Base-by-base conservation (phyloP, 2,113 vertebrate genomes). In the Lipophrys pholis region DNA sequence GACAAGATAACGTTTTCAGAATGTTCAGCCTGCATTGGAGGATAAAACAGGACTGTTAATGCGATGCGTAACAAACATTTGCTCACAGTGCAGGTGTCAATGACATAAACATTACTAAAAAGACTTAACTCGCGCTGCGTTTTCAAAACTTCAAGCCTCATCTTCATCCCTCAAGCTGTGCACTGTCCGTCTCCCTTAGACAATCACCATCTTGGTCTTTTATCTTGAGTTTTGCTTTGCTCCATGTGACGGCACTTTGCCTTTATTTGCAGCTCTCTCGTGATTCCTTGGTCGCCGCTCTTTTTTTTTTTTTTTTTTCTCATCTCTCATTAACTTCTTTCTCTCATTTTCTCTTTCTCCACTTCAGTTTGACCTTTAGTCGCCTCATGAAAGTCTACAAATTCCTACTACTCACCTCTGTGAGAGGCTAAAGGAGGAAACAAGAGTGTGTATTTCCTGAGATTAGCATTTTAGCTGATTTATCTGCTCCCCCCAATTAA, bases 401-500 rank as follows among this genome's bases (percentile, higher is more conserved):
- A 45, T 46, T 63, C 40, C 63, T 43, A 42, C 56, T 69, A 21
- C 66, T 50, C 63, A 41, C 58, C 81, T 59, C 73, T 16, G 63
- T 1, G n/a, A 51, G 10, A 62, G 39, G 40, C 78, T 52, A 49
- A 40, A 51, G 55, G 60, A 38, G 41, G 60, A 65, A 59, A 76
- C 61, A 69, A 39, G 35, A n/a, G 62, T 39, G 61, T 65, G 79
- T 79, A 84, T 86, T 87, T 73, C 69, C 39, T 11, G 1, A 82
- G 85, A 87, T 91, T 81, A 77, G 52, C 70, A 73, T 75, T 83
- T 72, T 50, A 43, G 46, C 68, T 58, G 64, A 58, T 81, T 73
- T 83, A 84, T 82, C 78, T 69, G 62, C 64, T 72, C 76, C 45
- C 16, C 57, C 61, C 79, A 78, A 87, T 87, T 80, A 80, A 64